Evolutionary conservation across 1,140 invertebrate genomes (phyloP).

Genomic region (Drosophila bifasciata): DNA sequence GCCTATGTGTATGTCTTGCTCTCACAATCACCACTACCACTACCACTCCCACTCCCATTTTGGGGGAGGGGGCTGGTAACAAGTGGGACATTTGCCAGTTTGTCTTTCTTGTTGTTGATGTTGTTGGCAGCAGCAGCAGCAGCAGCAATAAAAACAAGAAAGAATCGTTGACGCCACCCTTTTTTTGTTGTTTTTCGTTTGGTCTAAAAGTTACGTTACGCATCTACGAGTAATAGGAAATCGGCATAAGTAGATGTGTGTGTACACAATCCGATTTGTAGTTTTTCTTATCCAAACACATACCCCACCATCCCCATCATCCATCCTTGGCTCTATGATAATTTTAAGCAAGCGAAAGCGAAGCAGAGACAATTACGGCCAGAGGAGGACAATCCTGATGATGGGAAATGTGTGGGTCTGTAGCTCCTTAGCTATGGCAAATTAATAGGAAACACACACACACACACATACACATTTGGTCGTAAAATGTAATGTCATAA

Average conservation of each 20-base stretch:
- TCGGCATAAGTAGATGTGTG: slow-evolving; percentile 80
- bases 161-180: slow-evolving; percentile 79
- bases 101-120: slow-evolving; percentile 54
- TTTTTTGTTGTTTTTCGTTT: slow-evolving; percentile 41
- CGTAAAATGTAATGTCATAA: slow-evolving; percentile 81
- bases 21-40: slow-evolving; percentile 22
- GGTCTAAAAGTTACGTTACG: slow-evolving; percentile 51
- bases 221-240: slow-evolving; percentile 55
- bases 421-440: slow-evolving; percentile 65
- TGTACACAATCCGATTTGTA: slow-evolving; percentile 75
- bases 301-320: slow-evolving; percentile 2
- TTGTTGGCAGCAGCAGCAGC: slow-evolving; percentile 43
- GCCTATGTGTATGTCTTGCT: slow-evolving; percentile 41
- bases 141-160: slow-evolving; percentile 76
- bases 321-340: slow-evolving; percentile 64
- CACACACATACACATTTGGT: slow-evolving; percentile 13
- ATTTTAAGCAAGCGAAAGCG: slow-evolving; percentile 71
- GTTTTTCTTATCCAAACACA: slow-evolving; percentile 25
- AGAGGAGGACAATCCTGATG: slow-evolving; percentile 66
- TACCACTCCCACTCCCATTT: slow-evolving; percentile 20
- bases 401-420: slow-evolving; percentile 1
- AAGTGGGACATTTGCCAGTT: slow-evolving; percentile 80
- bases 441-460: slow-evolving; percentile 73
- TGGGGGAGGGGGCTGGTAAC: slow-evolving; percentile 58
- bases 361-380: slow-evolving; percentile 75